Evolutionary conservation across 2,797 vertebrate species (phyloP), one percentile per base, ranked within the genome.

Genomic region (Labeo calbasu): DNA sequence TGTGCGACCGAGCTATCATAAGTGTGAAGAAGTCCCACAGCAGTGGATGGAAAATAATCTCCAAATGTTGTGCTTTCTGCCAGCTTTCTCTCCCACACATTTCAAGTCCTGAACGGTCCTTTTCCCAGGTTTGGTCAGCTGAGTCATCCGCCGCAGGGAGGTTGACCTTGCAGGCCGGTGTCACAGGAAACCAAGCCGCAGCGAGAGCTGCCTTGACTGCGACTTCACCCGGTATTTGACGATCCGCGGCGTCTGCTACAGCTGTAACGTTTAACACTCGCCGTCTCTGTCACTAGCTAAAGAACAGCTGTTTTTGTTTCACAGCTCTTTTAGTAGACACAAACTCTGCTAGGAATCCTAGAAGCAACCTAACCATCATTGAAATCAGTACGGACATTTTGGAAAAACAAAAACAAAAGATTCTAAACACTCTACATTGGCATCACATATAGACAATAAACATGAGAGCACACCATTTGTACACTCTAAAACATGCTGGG

Each of bases 51-150:
- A 83, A 77, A 83, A 77, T 68, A 48, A 83, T 77, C 40, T 68
- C 25, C 46, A 79, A 75, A 79, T 73, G 77, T 61, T 23, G 73
- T 57, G 40, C 51, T 32, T 77, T 77, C 73, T 71, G 73, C 66
- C 75, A 84, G 63, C 80, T 73, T 82, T 71, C 66, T 81, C 68
- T 63, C 77, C 28, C 25, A 79, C 68, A 72, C 77, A 79, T 69
- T 66, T 66, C 19, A 53, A 53, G 59, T 43, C 77, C 70, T 82
- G 19, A 40, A 75, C 14, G 15, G 48, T 51, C 59, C 48, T 55
- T 77, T 77, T 77, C 72, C 72, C 72, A 69, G 81, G 71, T 76
- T 68, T 76, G 72, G 72, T 83, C 70, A 83, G 63, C 72, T 83
- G 81, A 83, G 72, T 77, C 63, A 68, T 57, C 72, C 63, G 0